Percentiles rank a stretch among this genome's conserved stretches.
Conservation (phyloP, 2,888 invertebrate species). For the Rhagium mordax region DNA sequence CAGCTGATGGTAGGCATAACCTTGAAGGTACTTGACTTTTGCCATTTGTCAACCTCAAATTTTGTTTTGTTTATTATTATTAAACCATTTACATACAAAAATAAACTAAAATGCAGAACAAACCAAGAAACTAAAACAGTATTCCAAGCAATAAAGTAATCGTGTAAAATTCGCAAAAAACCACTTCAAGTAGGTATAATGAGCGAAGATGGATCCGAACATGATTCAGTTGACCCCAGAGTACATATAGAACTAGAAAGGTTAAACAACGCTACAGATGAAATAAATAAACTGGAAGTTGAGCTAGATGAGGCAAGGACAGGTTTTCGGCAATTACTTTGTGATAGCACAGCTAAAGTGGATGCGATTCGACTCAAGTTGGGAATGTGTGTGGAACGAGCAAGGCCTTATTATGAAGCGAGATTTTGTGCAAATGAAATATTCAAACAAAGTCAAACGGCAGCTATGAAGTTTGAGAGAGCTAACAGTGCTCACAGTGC, state of each 20-base stretch:
- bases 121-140: neutral
- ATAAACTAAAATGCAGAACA: conserved; percentile 6
- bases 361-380: conserved; percentile 86
- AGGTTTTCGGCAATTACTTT: conserved; percentile 85
- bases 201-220: conserved; percentile 75
- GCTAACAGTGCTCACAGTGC: conserved; percentile 93
- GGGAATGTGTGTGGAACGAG: conserved; percentile 88
- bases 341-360: conserved; percentile 87
- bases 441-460: conserved; percentile 87
- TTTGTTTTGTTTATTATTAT: conserved; percentile 22
- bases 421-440: conserved; percentile 88
- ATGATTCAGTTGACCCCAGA: conserved; percentile 85
- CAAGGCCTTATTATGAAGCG: conserved; percentile 92
- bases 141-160: neutral
- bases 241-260: conserved; percentile 92
- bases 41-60: conserved; percentile 30
- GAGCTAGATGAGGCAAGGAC: conserved; percentile 91
- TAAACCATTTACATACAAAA: neutral
- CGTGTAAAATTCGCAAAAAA: too few relatives aligned
- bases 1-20: neutral
- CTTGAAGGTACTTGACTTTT: neutral
- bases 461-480: conserved; percentile 86
- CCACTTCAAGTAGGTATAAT: too few relatives aligned
- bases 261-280: conserved; percentile 92
- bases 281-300: conserved; percentile 92